A percentile compares a stretch with the other conserved stretches of the same genome.
Evolutionary conservation across 2,113 vertebrate species (phyloP).

Genomic region (Erythrocercus mccallii): DNA sequence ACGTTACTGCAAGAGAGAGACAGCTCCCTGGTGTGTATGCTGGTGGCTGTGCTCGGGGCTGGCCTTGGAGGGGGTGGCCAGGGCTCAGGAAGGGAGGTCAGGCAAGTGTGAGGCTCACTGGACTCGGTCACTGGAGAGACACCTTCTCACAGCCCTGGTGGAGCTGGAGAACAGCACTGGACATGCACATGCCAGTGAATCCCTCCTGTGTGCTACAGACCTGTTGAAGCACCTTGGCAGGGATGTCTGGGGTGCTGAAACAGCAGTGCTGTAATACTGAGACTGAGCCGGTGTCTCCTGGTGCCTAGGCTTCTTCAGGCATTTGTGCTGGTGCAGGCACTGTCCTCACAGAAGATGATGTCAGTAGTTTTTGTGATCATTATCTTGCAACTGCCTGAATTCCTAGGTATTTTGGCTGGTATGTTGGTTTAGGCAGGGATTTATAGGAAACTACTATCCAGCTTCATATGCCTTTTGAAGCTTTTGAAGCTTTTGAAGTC

Average conservation of each 20-base stretch:
- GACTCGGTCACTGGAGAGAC: rapidly evolving
- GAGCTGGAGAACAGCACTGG: background rate
- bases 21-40: background rate
- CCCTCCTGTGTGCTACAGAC: background rate
- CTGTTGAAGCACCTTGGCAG: background rate
- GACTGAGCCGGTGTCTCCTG: background rate
- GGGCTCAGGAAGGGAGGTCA: background rate
- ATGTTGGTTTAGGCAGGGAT: background rate
- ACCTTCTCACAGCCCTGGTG: background rate
- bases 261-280: rapidly evolving
- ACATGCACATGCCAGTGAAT: background rate
- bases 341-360: background rate
- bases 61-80: background rate
- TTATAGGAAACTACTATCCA: background rate
- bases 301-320: background rate
- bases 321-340: background rate
- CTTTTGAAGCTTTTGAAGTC: background rate
- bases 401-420: background rate
- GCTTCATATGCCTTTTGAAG: background rate
- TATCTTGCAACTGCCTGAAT: background rate
- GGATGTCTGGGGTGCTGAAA: background rate
- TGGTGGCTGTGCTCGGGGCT: background rate
- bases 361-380: background rate
- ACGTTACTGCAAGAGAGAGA: background rate
- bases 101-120: rapidly evolving